Base-by-base conservation (phyloP, 2,888 invertebrate genomes). In the Portevinia maculata region DNA sequence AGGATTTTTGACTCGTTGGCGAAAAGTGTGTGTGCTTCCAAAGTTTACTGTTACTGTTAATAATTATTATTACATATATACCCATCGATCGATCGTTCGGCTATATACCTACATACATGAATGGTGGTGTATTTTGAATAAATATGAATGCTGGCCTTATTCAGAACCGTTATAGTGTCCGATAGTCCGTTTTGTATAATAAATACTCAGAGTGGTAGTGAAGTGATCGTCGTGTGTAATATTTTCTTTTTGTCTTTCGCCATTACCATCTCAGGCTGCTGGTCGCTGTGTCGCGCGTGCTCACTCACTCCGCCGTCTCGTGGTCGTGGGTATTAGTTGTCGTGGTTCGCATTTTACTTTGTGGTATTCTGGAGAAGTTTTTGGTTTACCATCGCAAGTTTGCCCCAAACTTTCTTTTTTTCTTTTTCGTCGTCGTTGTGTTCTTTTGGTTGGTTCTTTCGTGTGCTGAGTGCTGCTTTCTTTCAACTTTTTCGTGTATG, bases 151-250 rank as follows among this genome's bases (percentile, higher is more conserved):
- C 64, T 89, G 90, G 89, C 90, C 89, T 89, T 89, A 89, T 89
- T 89, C 88, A 87, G 89, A 89, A 90, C 90, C 90, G 90, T 90
- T 90, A 90, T 89, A 78, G 83, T 83, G 83, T 83, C 83, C 83
- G 78, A 84, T 74, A 69, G 73, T 79, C 84, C 79, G 79, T 79
- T 84, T 79, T 79, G 84, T 84, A 69, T 79, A 69, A 73, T 84
- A 79, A 84, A 74, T 79, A 75, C 75, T 21, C 73, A 32, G 70
- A 50, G 53, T 19, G 55, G 28, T 32, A 15, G 24, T 28, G 52
- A 9, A 15, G 62, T 62, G 60, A 44, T 62, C 41, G 60, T 65
- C 52, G 78, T 79, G 65, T 79, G 62, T 73, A 73, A 73, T 73
- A 79, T 53, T 84, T 75, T 79, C 69, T 73, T 73, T 78, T 74